Base-by-base conservation (phyloP, 2,797 vertebrate species). In the Leuciscus waleckii region DNA sequence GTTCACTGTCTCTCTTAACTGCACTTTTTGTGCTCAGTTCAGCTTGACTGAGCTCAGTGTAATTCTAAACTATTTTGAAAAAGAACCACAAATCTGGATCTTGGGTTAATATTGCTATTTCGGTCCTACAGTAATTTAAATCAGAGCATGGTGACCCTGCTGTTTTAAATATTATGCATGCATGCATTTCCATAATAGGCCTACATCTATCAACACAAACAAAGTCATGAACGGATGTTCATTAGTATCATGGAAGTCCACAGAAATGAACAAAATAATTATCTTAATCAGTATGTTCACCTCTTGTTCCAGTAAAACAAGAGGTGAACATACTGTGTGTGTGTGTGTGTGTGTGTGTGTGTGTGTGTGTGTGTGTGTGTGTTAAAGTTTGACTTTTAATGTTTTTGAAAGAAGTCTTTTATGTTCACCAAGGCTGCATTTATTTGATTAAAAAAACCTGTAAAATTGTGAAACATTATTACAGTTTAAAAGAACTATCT, bases 41-140 rank as follows among this genome's bases (percentile, higher is more conserved):
- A 68, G 73, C 65, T 54, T 54, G 29, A 67, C 21, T 68, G 9
- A 83, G 17, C 61, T 54, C 43, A 75, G 1, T 16, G 7, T 39
- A n/a, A 56, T 81, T 81, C 68, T 46, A 5, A 79, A 32, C 58
- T 32, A 29, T 81, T 41, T 82, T 37, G 39, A 58, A 61, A 73
- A 39, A 23, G 14, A 61, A 61, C 54, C n/a, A 73, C 11, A 35
- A 35, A 32, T 61, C 68, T 46, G 51, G 68, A 26, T 71, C 68
- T 46, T 73, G 51, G 54, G 51, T 71, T 43, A 70, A 37, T 46
- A 61, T 26, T 21, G 51, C 21, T 61, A 16, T 61, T 58, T 77
- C 4, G 1, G n/a, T 29, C 56, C 26, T 79, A 79, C 7, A 29
- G 37, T 75, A 39, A 7, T 67, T 63, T 37, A n/a, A 63, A 74